These are phyloP conservation scores for Lithodes maja DNA, from an alignment of 2,888 invertebrate species.

Conservation along the genomic window DNA sequence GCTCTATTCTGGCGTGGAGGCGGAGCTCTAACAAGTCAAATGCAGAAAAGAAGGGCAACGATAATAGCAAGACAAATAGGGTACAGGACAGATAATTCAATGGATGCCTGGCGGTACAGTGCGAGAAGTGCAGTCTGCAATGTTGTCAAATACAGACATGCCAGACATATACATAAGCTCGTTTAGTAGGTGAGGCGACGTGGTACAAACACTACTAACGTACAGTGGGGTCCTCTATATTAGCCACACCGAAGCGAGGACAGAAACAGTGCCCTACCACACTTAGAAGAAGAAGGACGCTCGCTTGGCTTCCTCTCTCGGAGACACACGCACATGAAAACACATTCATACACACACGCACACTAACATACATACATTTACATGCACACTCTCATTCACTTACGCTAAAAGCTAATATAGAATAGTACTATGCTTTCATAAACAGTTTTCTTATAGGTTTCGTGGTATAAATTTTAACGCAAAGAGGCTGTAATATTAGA, in stretches of 20 bases:
- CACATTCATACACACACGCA: too few species aligned
- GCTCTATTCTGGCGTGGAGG: not conserved
- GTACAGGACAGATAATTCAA: not conserved
- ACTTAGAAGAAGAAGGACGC: too few species aligned
- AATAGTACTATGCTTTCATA: too few species aligned
- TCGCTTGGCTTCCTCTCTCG: too few species aligned
- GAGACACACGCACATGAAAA: too few species aligned
- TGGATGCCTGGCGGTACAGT: not conserved
- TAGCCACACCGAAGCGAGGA: not conserved
- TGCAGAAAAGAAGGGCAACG: not conserved
- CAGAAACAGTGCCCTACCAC: not conserved
- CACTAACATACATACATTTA: too few species aligned
- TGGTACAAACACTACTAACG: not conserved
- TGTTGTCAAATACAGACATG: constrained; percentile 5
- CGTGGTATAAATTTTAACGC: too few species aligned
- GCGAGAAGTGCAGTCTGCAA: not conserved
- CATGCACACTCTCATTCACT: too few species aligned
- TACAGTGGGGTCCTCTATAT: not conserved
- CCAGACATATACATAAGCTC: constrained; percentile 8
- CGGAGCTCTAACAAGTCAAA: not conserved
- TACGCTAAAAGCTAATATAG: too few species aligned
- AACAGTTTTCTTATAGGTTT: too few species aligned
- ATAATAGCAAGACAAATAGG: not conserved
- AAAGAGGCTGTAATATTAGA: not conserved
- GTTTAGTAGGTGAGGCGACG: constrained; percentile 10